Evolutionary conservation across 2,113 vertebrate genomes (phyloP).

Genomic region (Gulo gulo): DNA sequence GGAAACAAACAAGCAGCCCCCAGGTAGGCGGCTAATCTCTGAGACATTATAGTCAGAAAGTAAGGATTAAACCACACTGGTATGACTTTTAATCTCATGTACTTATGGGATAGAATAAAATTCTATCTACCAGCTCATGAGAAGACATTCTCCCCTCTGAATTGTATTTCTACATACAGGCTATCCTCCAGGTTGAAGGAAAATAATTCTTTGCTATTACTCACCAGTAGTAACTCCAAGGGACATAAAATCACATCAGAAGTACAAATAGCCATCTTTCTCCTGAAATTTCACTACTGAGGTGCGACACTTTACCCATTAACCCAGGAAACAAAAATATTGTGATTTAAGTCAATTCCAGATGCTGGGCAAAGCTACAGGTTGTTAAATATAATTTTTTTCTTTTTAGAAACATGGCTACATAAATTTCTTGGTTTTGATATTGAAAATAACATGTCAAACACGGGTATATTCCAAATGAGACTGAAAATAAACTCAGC

Average conservation of each 20-base stretch:
- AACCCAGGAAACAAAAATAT: background rate
- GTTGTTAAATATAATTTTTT: background rate
- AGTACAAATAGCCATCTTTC: background rate
- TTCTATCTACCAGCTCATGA: background rate
- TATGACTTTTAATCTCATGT: background rate
- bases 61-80: background rate
- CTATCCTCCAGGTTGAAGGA: background rate
- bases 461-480: background rate
- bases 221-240: background rate
- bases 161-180: background rate
- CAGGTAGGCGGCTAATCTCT: background rate
- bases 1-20: background rate
- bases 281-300: background rate
- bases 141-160: background rate
- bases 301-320: background rate
- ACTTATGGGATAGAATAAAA: background rate
- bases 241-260: background rate
- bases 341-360: background rate
- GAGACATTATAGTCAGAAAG: background rate
- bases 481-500: background rate
- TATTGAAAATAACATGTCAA: background rate
- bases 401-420: background rate
- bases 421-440: constrained; percentile 38
- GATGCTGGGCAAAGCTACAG: background rate
- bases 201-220: background rate